Evolutionary conservation across 1,140 invertebrate species (phyloP).

Genomic region (Heterodera carotae): DNA sequence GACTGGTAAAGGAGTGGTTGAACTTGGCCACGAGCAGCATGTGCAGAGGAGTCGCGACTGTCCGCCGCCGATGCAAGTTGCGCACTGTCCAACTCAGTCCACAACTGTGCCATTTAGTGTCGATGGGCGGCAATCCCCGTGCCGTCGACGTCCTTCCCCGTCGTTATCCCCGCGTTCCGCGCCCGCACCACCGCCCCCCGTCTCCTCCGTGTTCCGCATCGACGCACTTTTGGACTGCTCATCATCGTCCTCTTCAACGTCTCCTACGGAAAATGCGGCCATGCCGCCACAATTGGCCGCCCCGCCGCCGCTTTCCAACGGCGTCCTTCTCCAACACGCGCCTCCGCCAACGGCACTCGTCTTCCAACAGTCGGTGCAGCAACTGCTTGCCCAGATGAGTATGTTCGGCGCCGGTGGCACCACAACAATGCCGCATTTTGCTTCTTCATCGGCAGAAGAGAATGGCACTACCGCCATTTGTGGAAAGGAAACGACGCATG

Average conservation of each 20-base stretch:
- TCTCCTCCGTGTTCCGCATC: conserved; percentile 26
- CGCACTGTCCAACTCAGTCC: neutral
- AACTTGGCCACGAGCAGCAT: neutral
- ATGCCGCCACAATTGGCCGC: neutral
- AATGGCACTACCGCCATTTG: neutral
- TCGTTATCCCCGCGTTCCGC: neutral
- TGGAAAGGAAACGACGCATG: conserved; percentile 5
- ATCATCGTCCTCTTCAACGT: neutral
- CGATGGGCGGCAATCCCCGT: neutral
- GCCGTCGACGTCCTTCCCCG: neutral
- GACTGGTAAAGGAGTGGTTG: neutral
- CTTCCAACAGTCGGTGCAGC: conserved; percentile 24
- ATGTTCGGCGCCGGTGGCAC: neutral
- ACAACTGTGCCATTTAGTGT: neutral
- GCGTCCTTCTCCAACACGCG: neutral
- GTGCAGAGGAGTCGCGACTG: neutral
- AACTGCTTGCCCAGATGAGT: conserved; percentile 21
- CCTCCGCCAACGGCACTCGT: conserved; percentile 4
- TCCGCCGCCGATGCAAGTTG: neutral
- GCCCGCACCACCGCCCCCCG: conserved; percentile 6
- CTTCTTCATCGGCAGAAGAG: neutral
- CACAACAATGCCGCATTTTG: conserved; percentile 16
- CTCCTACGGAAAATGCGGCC: neutral
- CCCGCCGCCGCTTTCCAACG: neutral
- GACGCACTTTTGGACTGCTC: conserved; percentile 15